Conservation (phyloP, 2,113 vertebrate species). For the Rhineura floridana region DNA sequence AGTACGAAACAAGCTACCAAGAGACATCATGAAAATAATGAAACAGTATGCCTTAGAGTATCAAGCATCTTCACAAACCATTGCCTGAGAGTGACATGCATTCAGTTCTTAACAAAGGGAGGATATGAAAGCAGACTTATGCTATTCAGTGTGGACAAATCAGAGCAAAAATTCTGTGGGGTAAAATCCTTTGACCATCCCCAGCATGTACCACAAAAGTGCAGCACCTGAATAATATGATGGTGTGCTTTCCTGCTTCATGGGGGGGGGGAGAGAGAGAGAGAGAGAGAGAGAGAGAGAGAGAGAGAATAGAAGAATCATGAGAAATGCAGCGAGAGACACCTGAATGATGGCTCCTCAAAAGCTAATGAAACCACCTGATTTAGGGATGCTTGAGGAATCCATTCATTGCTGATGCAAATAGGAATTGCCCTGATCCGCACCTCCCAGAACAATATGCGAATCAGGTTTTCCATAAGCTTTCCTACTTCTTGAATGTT, state of each 20-base stretch:
- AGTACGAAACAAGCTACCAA: constrained; percentile 10
- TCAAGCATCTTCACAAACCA: constrained; percentile 12
- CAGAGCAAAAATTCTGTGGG: neutral
- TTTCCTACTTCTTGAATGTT: neutral
- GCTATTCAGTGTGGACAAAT: neutral
- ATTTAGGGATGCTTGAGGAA: neutral
- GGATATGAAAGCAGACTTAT: neutral
- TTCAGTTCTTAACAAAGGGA: neutral
- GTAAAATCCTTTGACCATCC: neutral
- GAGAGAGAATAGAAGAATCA: neutral
- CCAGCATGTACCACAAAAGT: neutral
- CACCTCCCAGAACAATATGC: neutral
- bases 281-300: neutral
- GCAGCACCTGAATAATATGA: neutral
- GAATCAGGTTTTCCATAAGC: neutral
- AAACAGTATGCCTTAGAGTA: neutral
- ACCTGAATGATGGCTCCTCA: neutral
- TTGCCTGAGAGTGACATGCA: neutral
- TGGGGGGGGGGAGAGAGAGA: neutral
- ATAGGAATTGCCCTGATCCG: neutral
- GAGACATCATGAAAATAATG: neutral
- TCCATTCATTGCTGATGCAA: neutral
- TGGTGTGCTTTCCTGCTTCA: neutral
- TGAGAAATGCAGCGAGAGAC: neutral
- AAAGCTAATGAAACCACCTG: neutral